Conservation (phyloP, 2,888 invertebrate species). For the Parapristionchus giblindavisi region DNA sequence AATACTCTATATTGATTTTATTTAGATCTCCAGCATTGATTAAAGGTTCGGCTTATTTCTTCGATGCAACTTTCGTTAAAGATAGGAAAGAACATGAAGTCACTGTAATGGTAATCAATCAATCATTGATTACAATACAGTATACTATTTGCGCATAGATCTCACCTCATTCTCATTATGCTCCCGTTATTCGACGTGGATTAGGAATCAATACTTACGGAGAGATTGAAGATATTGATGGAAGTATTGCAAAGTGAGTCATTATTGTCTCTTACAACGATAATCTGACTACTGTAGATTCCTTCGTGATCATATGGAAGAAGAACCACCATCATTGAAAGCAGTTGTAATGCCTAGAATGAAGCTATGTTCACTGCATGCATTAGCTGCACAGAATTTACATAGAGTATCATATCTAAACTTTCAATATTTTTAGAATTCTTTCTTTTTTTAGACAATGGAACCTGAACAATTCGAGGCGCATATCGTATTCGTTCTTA, state of each 20-base stretch:
- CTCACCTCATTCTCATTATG: constrained; percentile 35
- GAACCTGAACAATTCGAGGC: constrained; percentile 31
- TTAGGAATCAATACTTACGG: constrained; percentile 13
- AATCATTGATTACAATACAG: not conserved
- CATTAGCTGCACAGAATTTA: constrained; percentile 26
- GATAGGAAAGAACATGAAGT: constrained; percentile 30
- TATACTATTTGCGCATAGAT: constrained; percentile 9
- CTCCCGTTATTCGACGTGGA: constrained; percentile 25
- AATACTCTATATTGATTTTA: not conserved
- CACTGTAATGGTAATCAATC: constrained; percentile 33
- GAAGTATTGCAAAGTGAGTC: constrained; percentile 3
- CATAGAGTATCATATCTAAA: not conserved
- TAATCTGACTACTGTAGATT: constrained; percentile 7
- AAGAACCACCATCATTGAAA: constrained; percentile 23
- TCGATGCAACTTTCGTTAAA: constrained; percentile 20
- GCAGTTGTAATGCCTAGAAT: constrained; percentile 32
- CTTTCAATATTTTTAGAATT: not conserved
- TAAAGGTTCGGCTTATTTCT: constrained; percentile 31
- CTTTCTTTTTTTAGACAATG: constrained; percentile 12
- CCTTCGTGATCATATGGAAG: constrained; percentile 33
- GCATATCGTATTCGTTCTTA: constrained; percentile 22
- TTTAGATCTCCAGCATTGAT: constrained; percentile 19
- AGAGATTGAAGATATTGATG: constrained; percentile 33
- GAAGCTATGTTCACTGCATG: constrained; percentile 31
- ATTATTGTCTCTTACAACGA: not conserved